phyloP scores from a whole-genome alignment of 2,113 vertebrate species.

The Pongo abelii region DNA sequence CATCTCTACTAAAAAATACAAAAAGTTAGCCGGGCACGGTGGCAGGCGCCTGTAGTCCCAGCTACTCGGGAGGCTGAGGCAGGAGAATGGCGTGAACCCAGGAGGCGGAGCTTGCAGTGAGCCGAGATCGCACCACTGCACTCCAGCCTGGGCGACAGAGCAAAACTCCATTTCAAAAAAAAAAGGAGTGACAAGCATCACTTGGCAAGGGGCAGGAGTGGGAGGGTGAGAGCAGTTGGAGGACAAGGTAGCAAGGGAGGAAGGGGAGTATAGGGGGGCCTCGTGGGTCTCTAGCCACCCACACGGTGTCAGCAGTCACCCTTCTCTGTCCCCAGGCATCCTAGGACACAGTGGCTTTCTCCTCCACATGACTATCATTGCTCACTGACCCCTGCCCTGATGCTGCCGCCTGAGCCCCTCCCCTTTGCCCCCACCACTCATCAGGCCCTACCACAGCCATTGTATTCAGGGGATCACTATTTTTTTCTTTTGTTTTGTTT shows the following conservation, averaged over 20 bases:
- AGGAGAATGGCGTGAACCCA: too few relatives aligned
- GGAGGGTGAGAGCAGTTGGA: not conserved
- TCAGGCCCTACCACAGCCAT: not conserved
- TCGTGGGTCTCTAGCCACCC: not conserved
- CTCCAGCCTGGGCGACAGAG: too few relatives aligned
- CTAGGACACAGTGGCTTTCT: not conserved
- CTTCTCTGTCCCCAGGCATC: not conserved
- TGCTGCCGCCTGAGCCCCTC: not conserved
- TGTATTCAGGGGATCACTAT: not conserved
- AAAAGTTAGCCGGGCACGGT: too few relatives aligned
- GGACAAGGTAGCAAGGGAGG: not conserved
- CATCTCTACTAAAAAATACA: too few relatives aligned
- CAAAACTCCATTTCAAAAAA: too few relatives aligned
- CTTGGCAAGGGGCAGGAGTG: not conserved
- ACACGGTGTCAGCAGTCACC: not conserved
- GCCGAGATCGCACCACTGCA: too few relatives aligned
- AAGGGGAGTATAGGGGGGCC: rapidly evolving
- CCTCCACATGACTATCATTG: not conserved
- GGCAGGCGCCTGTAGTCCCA: too few relatives aligned
- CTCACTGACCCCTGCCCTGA: not conserved
- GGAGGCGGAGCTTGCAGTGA: too few relatives aligned
- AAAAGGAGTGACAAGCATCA: not conserved
- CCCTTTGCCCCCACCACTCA: not conserved
- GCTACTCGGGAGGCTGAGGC: too few relatives aligned
- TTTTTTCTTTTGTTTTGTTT: too few relatives aligned